phyloP scores from a whole-genome alignment of 2,888 invertebrate species.

The Agonopterix subpropinquella region DNA sequence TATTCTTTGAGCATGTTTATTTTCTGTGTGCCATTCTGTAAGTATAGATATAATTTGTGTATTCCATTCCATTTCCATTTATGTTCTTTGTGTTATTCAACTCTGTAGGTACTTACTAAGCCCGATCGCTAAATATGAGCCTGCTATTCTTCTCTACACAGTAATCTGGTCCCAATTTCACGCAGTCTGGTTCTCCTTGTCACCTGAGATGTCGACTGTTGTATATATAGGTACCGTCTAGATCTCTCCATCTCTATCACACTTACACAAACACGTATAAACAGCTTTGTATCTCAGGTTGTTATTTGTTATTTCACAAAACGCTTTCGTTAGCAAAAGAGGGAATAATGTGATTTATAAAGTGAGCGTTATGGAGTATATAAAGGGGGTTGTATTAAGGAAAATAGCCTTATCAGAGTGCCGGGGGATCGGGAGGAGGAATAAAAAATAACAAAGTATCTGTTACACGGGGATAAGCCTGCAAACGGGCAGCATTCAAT shows the following conservation, averaged over 20 bases:
- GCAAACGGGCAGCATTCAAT: conserved; percentile 59
- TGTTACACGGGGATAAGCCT: conserved; percentile 54
- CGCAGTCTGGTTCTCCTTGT: conserved; percentile 4
- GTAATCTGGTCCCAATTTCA: conserved; percentile 7
- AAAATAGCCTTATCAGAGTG: conserved; percentile 40
- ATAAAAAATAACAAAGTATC: conserved; percentile 54
- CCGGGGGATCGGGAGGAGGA: conserved; percentile 28
- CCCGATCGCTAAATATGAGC: background rate
- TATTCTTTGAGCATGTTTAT: no score
- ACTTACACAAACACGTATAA: background rate
- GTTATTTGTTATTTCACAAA: background rate
- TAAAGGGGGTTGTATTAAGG: conserved; percentile 30
- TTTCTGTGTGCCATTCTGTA: no score
- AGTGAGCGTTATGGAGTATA: conserved; percentile 26
- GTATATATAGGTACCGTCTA: background rate
- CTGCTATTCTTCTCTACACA: conserved; percentile 1
- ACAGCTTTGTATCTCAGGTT: background rate
- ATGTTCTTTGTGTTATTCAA: no score
- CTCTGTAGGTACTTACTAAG: background rate
- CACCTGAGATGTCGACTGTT: conserved; percentile 1
- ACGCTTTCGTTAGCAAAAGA: conserved; percentile 25
- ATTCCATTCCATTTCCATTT: no score
- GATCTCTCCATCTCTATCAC: background rate
- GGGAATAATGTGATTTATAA: conserved; percentile 30
- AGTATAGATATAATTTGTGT: no score